A percentile compares a stretch with the other conserved stretches of the same genome.
Conservation (phyloP, 1,140 invertebrate species). For the Ips typographus region DNA sequence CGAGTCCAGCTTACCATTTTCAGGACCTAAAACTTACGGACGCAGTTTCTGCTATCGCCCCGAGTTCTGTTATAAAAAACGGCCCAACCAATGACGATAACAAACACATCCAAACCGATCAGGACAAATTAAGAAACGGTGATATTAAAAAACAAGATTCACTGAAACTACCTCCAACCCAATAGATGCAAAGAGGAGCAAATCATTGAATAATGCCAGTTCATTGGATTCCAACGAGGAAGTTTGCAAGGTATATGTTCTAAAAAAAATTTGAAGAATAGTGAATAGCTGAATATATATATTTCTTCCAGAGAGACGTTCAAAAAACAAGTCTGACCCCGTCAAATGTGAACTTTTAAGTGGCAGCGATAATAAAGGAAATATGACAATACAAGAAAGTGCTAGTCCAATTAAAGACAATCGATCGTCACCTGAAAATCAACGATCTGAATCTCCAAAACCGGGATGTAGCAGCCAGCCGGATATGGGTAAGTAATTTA, state of each 20-base stretch:
- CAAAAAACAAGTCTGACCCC: conserved; percentile 47
- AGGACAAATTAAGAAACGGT: conserved; percentile 35
- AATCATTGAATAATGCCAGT: conserved; percentile 44
- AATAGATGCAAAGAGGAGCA: conserved; percentile 44
- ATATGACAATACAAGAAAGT: conserved; percentile 45
- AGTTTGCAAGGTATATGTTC: conserved; percentile 25
- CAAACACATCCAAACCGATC: conserved; percentile 10
- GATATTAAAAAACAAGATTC: conserved; percentile 41
- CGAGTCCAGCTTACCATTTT: conserved; percentile 35
- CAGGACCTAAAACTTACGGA: conserved; percentile 40
- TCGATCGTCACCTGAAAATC: conserved; percentile 42
- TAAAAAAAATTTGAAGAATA: too few species aligned
- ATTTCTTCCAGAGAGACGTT: conserved; percentile 39
- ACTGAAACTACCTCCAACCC: conserved; percentile 31
- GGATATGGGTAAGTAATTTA: conserved; percentile 43
- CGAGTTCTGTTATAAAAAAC: neutral
- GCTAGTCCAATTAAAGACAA: conserved; percentile 41
- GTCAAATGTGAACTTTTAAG: conserved; percentile 34
- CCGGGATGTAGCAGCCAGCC: conserved; percentile 47
- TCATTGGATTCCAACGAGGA: conserved; percentile 44
- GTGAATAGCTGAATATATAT: neutral
- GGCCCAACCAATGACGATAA: neutral
- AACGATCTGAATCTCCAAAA: conserved; percentile 45
- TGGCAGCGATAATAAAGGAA: conserved; percentile 34
- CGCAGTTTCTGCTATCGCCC: conserved; percentile 9